Conservation (phyloP, 2,888 invertebrate genomes). For the Piscicola geometra region DNA sequence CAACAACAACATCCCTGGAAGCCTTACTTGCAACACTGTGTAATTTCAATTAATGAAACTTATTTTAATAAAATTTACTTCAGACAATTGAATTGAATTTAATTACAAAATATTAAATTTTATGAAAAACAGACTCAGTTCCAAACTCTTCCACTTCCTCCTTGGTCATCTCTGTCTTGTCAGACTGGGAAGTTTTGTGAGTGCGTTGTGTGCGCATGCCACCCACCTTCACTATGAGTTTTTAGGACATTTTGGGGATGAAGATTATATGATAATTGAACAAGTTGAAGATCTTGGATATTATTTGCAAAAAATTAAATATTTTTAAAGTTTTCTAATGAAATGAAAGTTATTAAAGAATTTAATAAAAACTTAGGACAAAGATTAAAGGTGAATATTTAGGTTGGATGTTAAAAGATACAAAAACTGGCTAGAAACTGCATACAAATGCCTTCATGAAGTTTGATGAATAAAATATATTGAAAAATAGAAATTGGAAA, state of each 20-base stretch:
- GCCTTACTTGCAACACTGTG: slow-evolving; percentile 30
- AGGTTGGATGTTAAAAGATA: no score
- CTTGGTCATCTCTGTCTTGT: slow-evolving; percentile 38
- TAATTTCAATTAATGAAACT: background rate
- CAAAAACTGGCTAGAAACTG: no score
- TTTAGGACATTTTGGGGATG: no score
- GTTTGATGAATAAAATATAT: no score
- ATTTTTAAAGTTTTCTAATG: background rate
- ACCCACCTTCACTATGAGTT: slow-evolving; percentile 42
- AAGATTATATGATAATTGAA: background rate
- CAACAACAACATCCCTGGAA: slow-evolving; percentile 31
- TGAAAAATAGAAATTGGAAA: background rate
- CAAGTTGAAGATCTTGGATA: no score
- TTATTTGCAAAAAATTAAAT: background rate
- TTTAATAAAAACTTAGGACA: no score
- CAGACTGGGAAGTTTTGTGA: slow-evolving; percentile 37
- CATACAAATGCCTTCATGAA: no score
- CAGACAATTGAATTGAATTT: background rate
- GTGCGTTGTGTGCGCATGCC: slow-evolving; percentile 41
- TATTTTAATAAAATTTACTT: background rate
- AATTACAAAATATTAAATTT: background rate
- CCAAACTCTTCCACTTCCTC: slow-evolving; percentile 39
- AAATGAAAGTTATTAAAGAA: background rate
- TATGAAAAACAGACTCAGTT: slow-evolving; percentile 24
- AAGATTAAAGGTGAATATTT: no score